Evolutionary conservation across 2,113 vertebrate species (phyloP), one percentile per base, ranked within the genome.

Genomic region (Pseudorasbora parva): DNA sequence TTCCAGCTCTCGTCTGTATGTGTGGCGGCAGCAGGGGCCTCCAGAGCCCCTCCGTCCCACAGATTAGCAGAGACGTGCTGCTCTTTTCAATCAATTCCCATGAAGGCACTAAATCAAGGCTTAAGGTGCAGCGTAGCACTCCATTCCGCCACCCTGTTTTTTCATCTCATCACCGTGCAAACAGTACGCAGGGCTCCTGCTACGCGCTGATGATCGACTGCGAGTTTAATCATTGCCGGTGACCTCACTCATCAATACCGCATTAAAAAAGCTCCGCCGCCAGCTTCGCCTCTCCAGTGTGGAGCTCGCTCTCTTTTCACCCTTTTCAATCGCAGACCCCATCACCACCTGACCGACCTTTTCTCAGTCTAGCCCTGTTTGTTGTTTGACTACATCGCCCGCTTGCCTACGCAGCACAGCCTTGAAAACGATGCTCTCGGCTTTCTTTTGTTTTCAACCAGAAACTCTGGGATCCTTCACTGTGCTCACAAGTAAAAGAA

Each of bases 191-290:
- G 81, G 81, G 79, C 21, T 81, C 83, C 84, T 72, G 78, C 51
- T 30, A 54, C 4, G 83, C 82, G 41, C 60, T 84, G 86, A 87
- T 84, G 85, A 82, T 60, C 45, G 84, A 85, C 86, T 80, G 82
- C 68, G 85, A 89, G 90, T 91, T 85, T 92, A 92, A 92, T 93
- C 91, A 92, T 88, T 17, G 81, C 54, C 43, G 30, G 68, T 89
- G 90, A 90, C 92, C 92, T 91, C 87, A 59, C 89, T 91, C 91
- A 92, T 92, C 91, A 91, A 85, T 87, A 62, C 59, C 86, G 87
- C 88, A 93, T 92, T 92, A 93, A 89, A 92, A 92, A 93, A 92
- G 92, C 89, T 90, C 85, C 57, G 82, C 66, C 33, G 57, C 75
- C 60, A 11, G 82, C 80, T 27, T 73, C 47, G 33, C 66, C 80